A percentile compares a stretch with the other conserved stretches of the same genome.
Conservation (phyloP, 1,140 invertebrate genomes). For the Steinernema feltiae region DNA sequence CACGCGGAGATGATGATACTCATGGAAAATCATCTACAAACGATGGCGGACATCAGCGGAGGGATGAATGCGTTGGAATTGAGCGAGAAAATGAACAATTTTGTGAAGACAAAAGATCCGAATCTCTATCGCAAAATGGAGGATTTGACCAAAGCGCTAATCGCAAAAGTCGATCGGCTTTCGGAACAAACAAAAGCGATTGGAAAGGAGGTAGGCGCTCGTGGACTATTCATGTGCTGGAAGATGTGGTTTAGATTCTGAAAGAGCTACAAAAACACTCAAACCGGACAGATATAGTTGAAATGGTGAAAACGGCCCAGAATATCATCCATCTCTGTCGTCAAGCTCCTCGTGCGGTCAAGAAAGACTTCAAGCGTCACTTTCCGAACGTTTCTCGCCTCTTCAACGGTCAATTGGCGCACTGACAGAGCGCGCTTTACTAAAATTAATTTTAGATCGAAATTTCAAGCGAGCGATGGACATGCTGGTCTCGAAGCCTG, state of each 20-base stretch:
- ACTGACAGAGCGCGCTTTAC: background rate
- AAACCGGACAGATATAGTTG: background rate
- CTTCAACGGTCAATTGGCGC: background rate
- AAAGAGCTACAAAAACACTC: background rate
- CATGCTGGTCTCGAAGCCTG: slow-evolving; percentile 4
- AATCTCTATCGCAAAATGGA: background rate
- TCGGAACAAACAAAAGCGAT: background rate
- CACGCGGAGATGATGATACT: background rate
- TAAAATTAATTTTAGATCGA: background rate
- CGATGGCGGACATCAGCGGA: background rate
- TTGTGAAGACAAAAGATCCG: background rate
- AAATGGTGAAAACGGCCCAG: background rate
- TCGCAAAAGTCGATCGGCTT: background rate
- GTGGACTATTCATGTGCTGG: background rate
- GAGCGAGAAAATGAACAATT: background rate
- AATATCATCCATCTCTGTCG: background rate
- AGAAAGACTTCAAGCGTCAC: background rate
- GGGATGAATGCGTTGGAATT: background rate
- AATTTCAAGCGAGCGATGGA: background rate
- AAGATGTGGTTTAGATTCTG: background rate
- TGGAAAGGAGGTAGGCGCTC: background rate
- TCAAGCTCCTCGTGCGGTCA: background rate
- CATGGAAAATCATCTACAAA: background rate
- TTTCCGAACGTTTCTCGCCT: background rate
- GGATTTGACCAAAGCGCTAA: background rate